Evolutionary conservation across 2,888 invertebrate genomes (phyloP), one percentile per base, ranked within the genome.

Genomic region (Abscondita cerata): DNA sequence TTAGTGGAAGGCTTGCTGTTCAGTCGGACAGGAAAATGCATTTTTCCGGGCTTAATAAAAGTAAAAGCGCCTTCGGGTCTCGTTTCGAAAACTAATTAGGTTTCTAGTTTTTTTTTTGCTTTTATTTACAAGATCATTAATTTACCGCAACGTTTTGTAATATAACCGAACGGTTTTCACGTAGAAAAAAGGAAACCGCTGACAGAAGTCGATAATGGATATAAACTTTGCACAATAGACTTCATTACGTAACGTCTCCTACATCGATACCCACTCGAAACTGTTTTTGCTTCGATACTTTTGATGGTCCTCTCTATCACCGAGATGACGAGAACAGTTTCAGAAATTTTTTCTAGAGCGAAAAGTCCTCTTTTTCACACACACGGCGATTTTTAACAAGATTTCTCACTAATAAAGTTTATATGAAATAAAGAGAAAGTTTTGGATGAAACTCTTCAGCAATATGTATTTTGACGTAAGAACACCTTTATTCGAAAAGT

Each of bases 211-310:
- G 53, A 62, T 62, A 62, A 62, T 62, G 62, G 57, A 57, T 62
- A 62, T 62, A 62, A 62, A 62, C 33, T 62, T 54, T 34, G 36
- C 47, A 62, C 62, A 62, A 62, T 62, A 62, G 62, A 62, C 57
- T 57, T 62, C 62, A 57, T 55, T 52, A 52, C 52, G 46, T 56
- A 54, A 56, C 61, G 56, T 52, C 62, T 46, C 19, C 59, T 48
- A 34, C 52, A 52, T 52, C 52, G 58, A 59, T 52, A 52, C 52
- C 25, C 6, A 56, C 61, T 50, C 51, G 44, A 56, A 51, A 56
- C 51, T 56, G 61, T 61, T 61, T 61, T 61, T 61, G 38, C 61
- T 41, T 44, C 47, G 47, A 52, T 56, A 51, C 55, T 33, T 40
- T 38, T 55, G 59, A 59, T 59, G 36, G 54, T n/a, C n/a, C n/a